Base-by-base conservation (phyloP, 2,888 invertebrate species). In the Calephelis perditalis region DNA sequence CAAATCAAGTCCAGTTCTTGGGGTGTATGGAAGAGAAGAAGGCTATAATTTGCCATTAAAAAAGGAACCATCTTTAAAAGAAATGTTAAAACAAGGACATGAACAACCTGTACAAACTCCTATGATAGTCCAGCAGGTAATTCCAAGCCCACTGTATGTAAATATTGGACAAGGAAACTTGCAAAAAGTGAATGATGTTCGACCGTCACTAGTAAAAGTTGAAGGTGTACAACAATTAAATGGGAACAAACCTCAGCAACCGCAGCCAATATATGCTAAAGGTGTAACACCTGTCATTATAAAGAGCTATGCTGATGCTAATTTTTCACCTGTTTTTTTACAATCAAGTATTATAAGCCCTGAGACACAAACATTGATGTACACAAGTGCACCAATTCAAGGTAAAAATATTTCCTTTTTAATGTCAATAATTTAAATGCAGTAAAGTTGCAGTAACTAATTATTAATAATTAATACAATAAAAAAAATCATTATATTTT, bases 311-410 rank as follows among this genome's bases (percentile, higher is more conserved):
- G 70, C 82, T 37, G 91, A 91, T 78, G 68, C 84, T n/a, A 88
- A 78, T 68, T 87, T 90, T 66, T 85, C 90, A 57, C 92, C 94
- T 71, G 91, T 95, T 49, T 90, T 95, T 58, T 81, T 95, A 58
- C 94, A 94, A 76, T 92, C 94, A 4, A 94, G 93, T 80, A 80
- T 93, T 62, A 84, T 92, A 10, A 92, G 89, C 72, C 76, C 92
- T 10, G 91, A 85, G 59, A 78, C 84, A 36, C 89, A 84, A 69
- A 90, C 91, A n/a, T 71, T 91, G 57, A 82, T 91, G 85, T 91
- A 91, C 63, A 86, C 91, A 3, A 87, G 75, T 75, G 83, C 87
- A 47, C 86, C 91, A 52, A 69, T 89, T 43, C 87, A 87, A 79
- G 85, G 90, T 89, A 79, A 72, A 61, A 35, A 35, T 3, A 35